Evolutionary conservation across 2,888 invertebrate species (phyloP).

Genomic region (Aradus depressus): DNA sequence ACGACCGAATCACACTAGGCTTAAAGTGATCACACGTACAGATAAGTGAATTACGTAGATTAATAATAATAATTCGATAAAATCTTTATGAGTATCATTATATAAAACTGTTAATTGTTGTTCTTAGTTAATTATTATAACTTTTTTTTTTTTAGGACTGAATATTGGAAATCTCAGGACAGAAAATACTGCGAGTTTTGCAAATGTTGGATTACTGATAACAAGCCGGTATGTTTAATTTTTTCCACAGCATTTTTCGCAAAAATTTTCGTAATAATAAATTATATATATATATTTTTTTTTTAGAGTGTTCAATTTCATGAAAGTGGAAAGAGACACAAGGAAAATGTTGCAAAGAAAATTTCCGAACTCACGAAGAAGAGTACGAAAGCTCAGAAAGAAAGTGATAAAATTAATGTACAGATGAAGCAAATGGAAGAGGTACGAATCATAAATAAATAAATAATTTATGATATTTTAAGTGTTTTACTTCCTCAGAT

Average conservation of each 20-base stretch:
- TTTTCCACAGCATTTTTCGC: not conserved
- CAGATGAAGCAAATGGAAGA: constrained; percentile 82
- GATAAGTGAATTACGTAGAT: too few species aligned
- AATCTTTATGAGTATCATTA: too few species aligned
- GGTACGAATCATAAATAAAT: constrained; percentile 38
- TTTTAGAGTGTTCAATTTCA: constrained; percentile 83
- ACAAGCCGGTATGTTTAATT: constrained; percentile 65
- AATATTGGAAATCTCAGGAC: constrained; percentile 93
- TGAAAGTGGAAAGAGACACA: constrained; percentile 84
- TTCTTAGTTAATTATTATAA: too few species aligned
- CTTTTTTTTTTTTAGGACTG: constrained; percentile 76
- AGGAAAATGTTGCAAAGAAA: constrained; percentile 79
- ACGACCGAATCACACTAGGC: too few species aligned
- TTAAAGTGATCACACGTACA: too few species aligned
- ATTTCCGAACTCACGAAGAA: constrained; percentile 74
- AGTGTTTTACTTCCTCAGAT: not conserved
- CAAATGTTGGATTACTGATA: constrained; percentile 97
- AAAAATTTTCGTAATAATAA: not conserved
- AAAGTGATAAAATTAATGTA: constrained; percentile 61
- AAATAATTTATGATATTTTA: not conserved
- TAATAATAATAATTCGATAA: too few species aligned
- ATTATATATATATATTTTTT: constrained; percentile 5
- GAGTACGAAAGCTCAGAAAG: constrained; percentile 67
- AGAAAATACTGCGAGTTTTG: constrained; percentile 95
- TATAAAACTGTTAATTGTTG: too few species aligned